Conservation (phyloP, 2,113 vertebrate species). For the Cyprichromis sp. region DNA sequence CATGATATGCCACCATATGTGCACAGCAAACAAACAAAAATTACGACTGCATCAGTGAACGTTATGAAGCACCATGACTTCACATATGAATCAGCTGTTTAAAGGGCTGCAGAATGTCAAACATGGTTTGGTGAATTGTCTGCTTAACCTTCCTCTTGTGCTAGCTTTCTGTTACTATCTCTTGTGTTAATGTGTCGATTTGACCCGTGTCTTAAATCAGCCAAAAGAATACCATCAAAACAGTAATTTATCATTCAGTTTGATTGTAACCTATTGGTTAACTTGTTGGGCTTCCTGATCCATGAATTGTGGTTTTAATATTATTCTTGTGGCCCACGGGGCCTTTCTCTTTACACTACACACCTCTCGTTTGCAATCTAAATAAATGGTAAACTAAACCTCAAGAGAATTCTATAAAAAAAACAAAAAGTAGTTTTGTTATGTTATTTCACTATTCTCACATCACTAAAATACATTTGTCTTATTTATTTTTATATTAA, state of each 20-base stretch:
- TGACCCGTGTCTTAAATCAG: background rate
- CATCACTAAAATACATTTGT: background rate
- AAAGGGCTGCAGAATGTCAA: background rate
- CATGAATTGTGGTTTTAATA: background rate
- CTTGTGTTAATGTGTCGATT: background rate
- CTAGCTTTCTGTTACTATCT: background rate
- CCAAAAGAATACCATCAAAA: background rate
- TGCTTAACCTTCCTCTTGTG: background rate
- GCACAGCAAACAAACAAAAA: background rate
- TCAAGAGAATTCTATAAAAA: background rate
- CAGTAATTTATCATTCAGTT: background rate
- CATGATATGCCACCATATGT: background rate
- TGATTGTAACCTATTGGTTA: background rate
- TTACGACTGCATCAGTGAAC: background rate
- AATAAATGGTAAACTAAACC: background rate
- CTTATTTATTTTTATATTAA: background rate
- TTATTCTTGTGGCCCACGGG: background rate
- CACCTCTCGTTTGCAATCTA: background rate
- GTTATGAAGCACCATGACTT: background rate
- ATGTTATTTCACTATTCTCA: background rate
- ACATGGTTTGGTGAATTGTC: background rate
- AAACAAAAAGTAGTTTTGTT: background rate
- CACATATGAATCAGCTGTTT: background rate
- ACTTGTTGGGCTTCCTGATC: background rate
- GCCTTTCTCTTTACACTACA: background rate